Percentiles rank a stretch among this genome's conserved stretches.
These are phyloP conservation scores for Drosophila bunnanda DNA, from an alignment of 2,888 invertebrate species.

Conservation along the genomic window DNA sequence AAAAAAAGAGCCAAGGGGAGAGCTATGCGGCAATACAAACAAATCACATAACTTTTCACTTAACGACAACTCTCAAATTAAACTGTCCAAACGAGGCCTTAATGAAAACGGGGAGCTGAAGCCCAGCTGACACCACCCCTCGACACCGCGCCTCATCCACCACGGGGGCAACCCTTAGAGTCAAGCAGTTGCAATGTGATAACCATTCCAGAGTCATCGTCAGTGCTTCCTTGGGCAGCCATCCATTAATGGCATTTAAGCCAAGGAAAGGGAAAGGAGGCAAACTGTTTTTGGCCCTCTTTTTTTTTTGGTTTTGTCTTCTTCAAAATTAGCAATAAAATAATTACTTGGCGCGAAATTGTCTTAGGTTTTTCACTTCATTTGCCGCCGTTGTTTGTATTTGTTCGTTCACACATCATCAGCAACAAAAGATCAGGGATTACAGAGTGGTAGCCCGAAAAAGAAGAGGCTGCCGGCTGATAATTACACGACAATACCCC, in stretches of 20 bases:
- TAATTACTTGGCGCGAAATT: conserved; percentile 78
- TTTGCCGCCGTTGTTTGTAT: conserved; percentile 31
- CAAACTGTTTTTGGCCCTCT: conserved; percentile 2
- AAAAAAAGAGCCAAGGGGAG: conserved; percentile 1
- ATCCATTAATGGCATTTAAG: conserved; percentile 41
- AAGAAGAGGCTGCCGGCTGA: conserved; percentile 67
- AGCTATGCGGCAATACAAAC: conserved; percentile 23
- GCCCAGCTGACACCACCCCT: conserved; percentile 39
- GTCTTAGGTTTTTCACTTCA: conserved; percentile 67
- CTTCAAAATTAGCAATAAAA: conserved; percentile 76
- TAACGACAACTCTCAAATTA: conserved; percentile 77
- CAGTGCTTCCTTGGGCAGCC: conserved; percentile 57
- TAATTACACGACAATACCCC: conserved; percentile 80
- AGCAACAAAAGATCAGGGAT: conserved; percentile 34
- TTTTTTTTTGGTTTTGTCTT: conserved; percentile 1
- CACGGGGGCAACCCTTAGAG: conserved; percentile 39
- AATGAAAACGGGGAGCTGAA: conserved; percentile 36
- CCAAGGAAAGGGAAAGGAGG: conserved; percentile 37
- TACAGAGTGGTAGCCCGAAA: conserved; percentile 33
- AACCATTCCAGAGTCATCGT: conserved; percentile 54
- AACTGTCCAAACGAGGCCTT: conserved; percentile 68
- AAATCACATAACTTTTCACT: conserved; percentile 79
- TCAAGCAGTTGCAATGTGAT: conserved; percentile 64
- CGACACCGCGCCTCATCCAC: conserved; percentile 11
- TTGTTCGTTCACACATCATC: conserved; percentile 73